phyloP scores from a whole-genome alignment of 2,797 vertebrate species.

The Anguilla obscura region DNA sequence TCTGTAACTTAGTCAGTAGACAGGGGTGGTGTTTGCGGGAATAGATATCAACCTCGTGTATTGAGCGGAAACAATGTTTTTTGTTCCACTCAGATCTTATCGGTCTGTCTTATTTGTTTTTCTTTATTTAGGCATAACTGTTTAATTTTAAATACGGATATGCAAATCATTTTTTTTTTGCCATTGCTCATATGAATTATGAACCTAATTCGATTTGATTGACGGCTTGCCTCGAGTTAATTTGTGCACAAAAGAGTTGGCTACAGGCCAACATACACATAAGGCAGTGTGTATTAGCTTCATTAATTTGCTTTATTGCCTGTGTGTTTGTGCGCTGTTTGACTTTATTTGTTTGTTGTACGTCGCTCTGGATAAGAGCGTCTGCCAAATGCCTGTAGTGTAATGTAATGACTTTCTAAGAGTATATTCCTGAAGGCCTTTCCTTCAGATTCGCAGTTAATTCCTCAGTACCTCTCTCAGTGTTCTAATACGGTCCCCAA shows the following conservation, averaged over 20 bases:
- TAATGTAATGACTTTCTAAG: neutral
- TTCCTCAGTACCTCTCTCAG: neutral
- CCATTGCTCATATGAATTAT: too few species aligned
- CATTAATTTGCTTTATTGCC: neutral
- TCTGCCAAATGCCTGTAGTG: too few species aligned
- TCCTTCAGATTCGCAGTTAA: neutral
- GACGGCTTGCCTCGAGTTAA: neutral
- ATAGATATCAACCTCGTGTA: neutral
- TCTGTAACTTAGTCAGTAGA: neutral
- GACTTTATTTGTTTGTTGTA: too few species aligned
- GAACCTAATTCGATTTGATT: neutral
- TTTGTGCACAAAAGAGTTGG: neutral
- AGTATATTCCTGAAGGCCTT: neutral
- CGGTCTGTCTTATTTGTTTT: neutral
- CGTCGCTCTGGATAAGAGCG: too few species aligned
- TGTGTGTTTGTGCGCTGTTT: neutral
- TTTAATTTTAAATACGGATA: neutral
- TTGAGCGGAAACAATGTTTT: neutral
- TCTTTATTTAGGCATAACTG: neutral
- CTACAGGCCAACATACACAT: neutral
- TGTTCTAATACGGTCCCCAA: neutral
- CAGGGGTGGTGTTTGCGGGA: neutral
- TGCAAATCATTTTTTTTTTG: neutral
- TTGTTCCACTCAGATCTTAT: neutral
- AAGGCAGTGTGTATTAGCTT: neutral